phyloP scores from a whole-genome alignment of 2,888 invertebrate species.

The Agrochola macilenta region DNA sequence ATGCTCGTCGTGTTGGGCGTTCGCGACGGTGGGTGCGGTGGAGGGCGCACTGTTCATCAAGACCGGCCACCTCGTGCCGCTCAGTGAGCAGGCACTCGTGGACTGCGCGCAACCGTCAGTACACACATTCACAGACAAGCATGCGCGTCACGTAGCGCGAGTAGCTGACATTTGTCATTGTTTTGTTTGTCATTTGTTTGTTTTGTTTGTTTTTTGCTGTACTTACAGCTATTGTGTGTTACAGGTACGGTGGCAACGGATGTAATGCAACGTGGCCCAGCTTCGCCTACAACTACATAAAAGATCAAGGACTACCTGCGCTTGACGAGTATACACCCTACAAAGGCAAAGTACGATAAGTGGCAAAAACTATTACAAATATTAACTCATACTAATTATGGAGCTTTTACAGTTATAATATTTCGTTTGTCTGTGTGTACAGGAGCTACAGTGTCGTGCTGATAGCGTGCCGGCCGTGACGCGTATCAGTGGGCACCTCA shows the following conservation, averaged over 20 bases:
- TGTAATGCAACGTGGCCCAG: constrained; percentile 84
- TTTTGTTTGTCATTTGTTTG: too few relatives aligned
- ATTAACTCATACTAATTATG: too few relatives aligned
- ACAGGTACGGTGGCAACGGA: constrained; percentile 80
- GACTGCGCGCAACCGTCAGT: constrained; percentile 83
- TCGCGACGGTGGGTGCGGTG: constrained; percentile 84
- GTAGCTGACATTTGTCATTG: neutral
- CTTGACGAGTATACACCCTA: constrained; percentile 78
- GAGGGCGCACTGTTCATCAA: constrained; percentile 84
- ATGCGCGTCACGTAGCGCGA: neutral
- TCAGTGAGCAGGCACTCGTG: constrained; percentile 84
- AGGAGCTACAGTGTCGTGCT: constrained; percentile 77
- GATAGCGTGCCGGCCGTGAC: constrained; percentile 76
- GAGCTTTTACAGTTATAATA: neutral
- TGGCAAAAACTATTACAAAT: neutral
- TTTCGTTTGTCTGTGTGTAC: neutral
- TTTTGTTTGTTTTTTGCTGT: too few relatives aligned
- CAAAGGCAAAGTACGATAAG: constrained; percentile 72
- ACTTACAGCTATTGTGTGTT: neutral
- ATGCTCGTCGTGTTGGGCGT: constrained; percentile 86
- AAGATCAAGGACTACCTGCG: constrained; percentile 78
- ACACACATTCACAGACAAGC: neutral
- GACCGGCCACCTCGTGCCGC: constrained; percentile 78
- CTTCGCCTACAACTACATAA: constrained; percentile 81
- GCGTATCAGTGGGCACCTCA: constrained; percentile 81